Evolutionary conservation across 2,888 invertebrate genomes (phyloP).

Genomic region (Trachelus tabidus): DNA sequence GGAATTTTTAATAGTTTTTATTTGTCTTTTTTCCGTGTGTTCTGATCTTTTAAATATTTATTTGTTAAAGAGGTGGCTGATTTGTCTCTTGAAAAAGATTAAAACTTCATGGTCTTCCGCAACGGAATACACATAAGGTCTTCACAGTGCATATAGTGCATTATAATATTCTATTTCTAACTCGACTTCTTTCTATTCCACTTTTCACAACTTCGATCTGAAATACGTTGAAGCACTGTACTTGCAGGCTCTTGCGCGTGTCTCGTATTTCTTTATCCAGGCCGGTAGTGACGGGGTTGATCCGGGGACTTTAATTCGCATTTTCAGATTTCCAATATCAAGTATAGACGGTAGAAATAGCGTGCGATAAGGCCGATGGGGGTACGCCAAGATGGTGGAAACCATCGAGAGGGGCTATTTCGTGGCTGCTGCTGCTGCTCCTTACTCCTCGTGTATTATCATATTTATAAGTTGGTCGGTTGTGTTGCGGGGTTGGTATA

Average conservation of each 20-base stretch:
- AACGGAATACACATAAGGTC: background rate
- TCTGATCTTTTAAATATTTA: background rate
- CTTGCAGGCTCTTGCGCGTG: conserved; percentile 30
- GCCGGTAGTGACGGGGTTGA: background rate
- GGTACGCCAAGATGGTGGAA: conserved; percentile 20
- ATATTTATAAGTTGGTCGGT: conserved; percentile 60
- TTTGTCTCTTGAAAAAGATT: background rate
- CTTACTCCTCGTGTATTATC: conserved; percentile 57
- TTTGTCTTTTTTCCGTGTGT: background rate
- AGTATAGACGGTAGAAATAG: conserved; percentile 43
- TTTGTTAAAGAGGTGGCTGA: background rate
- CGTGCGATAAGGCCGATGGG: conserved; percentile 45
- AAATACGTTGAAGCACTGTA: background rate
- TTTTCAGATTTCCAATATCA: conserved; percentile 59
- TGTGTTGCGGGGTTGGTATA: background rate
- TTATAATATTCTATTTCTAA: background rate
- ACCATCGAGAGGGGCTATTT: conserved; percentile 47
- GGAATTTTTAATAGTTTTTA: too few relatives aligned
- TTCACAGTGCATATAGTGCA: background rate
- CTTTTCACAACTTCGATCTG: background rate
- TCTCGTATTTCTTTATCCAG: conserved; percentile 27
- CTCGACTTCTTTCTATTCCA: background rate
- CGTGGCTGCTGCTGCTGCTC: conserved; percentile 48
- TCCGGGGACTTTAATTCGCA: conserved; percentile 50
- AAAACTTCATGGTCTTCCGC: background rate